Evolutionary conservation across 2,888 invertebrate genomes (phyloP), one percentile per base, ranked within the genome.

Genomic region (Fissipunctia ypsillon): DNA sequence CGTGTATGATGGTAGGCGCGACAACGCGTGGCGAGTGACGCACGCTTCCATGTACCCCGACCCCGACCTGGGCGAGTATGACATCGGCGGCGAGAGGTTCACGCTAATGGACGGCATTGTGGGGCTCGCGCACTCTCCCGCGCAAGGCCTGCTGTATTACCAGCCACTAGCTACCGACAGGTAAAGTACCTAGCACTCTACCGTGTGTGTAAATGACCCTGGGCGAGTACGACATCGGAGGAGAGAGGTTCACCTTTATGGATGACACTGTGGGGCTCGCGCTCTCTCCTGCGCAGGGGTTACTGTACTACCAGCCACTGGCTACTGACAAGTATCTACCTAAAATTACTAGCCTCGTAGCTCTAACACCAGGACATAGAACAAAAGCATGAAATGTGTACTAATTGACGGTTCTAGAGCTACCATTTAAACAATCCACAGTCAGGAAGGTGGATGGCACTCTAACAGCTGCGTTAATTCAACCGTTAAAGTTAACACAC

Each of bases 11-110:
- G 97, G 97, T 16, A 95, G 97, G 6, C 97, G 97, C 60, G 98
- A 98, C 90, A 97, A 97, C 80, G 98, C 98, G 45, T 98, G 98
- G 98, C 96, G 98, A 64, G 96, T 98, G 4, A 97, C 97, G 41
- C 98, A 98, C 92, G 97, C 98, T 0, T 97, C 98, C 63, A 98
- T 98, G 98, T 98, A 97, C 92, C 98, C 98, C 0, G 97, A 98
- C 95, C 98, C 98, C 0, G 97, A 98, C 92, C 97, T 97, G 83
- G 97, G 98, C 0, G 97, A 97, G 84, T 98, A 98, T 81, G 97
- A 97, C 93, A 98, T 98, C 78, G 97, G 97, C 14, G 97, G 97
- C 0, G 97, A 97, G 64, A 94, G 94, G 76, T 98, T 98, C 92
- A 97, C 97, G 3, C 96, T 98, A 25, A 97, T 97, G 97, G 98